A percentile compares a stretch with the other conserved stretches of the same genome.
These are phyloP conservation scores for Drosophila kokeensis DNA, from an alignment of 2,888 invertebrate species.

Conservation along the genomic window DNA sequence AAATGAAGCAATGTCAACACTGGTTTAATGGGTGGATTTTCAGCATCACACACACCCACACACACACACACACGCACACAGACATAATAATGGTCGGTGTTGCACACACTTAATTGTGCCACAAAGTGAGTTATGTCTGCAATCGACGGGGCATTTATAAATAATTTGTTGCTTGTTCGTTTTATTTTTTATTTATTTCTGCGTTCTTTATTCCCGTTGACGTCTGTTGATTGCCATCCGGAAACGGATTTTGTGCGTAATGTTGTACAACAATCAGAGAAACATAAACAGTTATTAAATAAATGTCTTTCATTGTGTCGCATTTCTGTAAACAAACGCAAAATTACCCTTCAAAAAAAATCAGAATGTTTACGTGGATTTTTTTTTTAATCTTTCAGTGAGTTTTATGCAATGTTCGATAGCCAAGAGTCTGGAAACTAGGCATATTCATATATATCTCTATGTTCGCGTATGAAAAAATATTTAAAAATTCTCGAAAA, in stretches of 20 bases:
- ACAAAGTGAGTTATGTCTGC: constrained; percentile 71
- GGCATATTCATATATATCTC: not conserved
- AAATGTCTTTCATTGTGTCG: constrained; percentile 9
- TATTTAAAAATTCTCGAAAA: not conserved
- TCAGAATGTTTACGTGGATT: rapidly evolving
- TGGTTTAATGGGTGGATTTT: constrained; percentile 29
- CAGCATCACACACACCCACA: not conserved
- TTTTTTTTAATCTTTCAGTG: not conserved
- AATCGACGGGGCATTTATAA: constrained; percentile 47
- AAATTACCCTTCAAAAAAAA: not conserved
- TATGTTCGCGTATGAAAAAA: not conserved
- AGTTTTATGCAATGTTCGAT: no score
- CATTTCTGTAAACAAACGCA: not conserved
- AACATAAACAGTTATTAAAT: constrained; percentile 17
- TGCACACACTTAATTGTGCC: constrained; percentile 63
- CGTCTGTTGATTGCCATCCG: constrained; percentile 12
- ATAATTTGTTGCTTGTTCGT: constrained; percentile 11
- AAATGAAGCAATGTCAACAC: constrained; percentile 69
- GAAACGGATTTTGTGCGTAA: constrained; percentile 41
- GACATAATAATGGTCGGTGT: constrained; percentile 29
- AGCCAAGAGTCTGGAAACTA: rapidly evolving
- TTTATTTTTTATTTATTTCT: not conserved
- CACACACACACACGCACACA: not conserved
- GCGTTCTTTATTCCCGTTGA: not conserved
- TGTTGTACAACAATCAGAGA: constrained; percentile 12